Percentiles rank a stretch among this genome's conserved stretches.
Evolutionary conservation across 2,113 vertebrate species (phyloP).

Genomic region (Brienomyrus longianalis): DNA sequence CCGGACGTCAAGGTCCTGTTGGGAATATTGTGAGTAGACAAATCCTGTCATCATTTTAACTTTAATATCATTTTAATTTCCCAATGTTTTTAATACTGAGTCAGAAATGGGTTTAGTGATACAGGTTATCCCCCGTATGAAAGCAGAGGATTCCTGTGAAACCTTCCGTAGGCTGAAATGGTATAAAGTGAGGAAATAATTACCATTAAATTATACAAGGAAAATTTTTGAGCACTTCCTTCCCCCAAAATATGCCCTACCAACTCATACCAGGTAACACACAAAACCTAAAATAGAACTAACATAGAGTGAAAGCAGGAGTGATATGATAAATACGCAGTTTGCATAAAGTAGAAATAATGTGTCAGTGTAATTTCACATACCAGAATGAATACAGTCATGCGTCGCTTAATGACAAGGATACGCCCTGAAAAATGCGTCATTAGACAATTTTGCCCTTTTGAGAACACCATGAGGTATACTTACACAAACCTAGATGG

Average conservation of each 20-base stretch:
- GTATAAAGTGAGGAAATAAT: background rate
- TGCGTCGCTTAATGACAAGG: background rate
- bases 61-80: background rate
- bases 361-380: background rate
- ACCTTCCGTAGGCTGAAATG: background rate
- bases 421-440: background rate
- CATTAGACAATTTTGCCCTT: background rate
- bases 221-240: background rate
- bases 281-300: background rate
- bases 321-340: background rate
- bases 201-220: background rate
- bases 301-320: background rate
- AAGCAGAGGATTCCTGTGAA: background rate
- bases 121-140: background rate
- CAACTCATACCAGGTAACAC: background rate
- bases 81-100: background rate
- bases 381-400: background rate
- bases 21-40: conserved; percentile 53
- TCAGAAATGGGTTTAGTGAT: background rate
- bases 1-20: conserved; percentile 57
- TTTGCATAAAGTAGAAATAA: background rate
- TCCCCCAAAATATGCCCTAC: background rate
- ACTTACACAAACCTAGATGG: background rate
- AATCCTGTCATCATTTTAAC: background rate
- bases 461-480: background rate